These are phyloP conservation scores for Colinus virginianus DNA, from an alignment of 2,113 vertebrate species.

Conservation along the genomic window DNA sequence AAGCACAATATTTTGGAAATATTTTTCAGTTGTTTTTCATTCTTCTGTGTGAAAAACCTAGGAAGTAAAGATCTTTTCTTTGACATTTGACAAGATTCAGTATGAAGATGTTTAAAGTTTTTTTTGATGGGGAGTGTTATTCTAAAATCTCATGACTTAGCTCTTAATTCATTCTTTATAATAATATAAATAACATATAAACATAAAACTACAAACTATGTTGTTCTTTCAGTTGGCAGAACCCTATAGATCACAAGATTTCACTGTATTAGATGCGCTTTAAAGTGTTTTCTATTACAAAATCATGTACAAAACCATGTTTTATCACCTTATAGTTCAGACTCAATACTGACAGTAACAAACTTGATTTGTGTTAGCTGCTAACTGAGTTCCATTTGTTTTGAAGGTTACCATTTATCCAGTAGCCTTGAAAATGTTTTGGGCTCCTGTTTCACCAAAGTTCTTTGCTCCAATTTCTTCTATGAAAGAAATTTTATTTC, in stretches of 20 bases:
- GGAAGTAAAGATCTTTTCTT: not conserved
- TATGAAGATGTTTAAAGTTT: not conserved
- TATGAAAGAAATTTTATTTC: constrained; percentile 78
- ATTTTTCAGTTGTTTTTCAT: not conserved
- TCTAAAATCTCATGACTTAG: not conserved
- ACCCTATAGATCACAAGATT: not conserved
- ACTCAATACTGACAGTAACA: not conserved
- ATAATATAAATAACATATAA: no score
- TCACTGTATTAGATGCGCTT: not conserved
- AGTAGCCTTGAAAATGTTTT: constrained; percentile 78
- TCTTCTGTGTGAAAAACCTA: not conserved
- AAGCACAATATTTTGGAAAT: not conserved
- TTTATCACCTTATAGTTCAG: not conserved
- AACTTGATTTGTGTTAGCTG: not conserved
- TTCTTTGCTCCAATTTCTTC: constrained; percentile 76
- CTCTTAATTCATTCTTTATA: not conserved
- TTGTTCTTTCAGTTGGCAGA: not conserved
- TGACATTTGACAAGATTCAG: not conserved
- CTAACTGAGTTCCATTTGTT: constrained; percentile 27
- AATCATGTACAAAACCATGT: not conserved
- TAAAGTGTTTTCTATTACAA: not conserved
- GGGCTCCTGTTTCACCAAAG: constrained; percentile 78
- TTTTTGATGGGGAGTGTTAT: not conserved
- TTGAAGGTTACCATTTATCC: constrained; percentile 75
- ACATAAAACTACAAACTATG: not conserved